These are phyloP conservation scores for Blastobasis adustella DNA, from an alignment of 2,888 invertebrate species.

Conservation along the genomic window DNA sequence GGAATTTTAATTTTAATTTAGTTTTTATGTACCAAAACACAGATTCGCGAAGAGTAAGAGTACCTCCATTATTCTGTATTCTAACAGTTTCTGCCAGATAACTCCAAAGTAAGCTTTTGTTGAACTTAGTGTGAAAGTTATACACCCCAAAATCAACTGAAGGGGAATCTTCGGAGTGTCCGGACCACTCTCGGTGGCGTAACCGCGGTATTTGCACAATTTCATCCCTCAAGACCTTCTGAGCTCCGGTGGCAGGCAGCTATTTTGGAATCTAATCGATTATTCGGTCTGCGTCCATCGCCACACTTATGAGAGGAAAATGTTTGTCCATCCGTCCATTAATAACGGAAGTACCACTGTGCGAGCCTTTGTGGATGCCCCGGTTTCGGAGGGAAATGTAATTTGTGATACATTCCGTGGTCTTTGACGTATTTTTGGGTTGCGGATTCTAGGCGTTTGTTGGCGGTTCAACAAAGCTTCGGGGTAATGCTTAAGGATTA, in stretches of 20 bases:
- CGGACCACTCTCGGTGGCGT: conserved; percentile 3
- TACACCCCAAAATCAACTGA: too few relatives aligned
- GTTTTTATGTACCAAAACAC: too few relatives aligned
- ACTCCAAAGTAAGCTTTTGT: too few relatives aligned
- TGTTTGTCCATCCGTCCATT: conserved; percentile 4
- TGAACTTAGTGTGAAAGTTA: too few relatives aligned
- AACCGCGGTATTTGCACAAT: too few relatives aligned
- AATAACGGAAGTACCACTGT: conserved; percentile 6
- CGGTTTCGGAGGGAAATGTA: background rate
- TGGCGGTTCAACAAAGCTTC: background rate
- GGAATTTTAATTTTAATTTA: too few relatives aligned
- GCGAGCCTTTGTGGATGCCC: conserved; percentile 3
- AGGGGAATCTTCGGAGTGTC: background rate
- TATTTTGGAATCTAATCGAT: conserved; percentile 18
- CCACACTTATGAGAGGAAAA: conserved; percentile 5
- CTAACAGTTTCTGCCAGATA: too few relatives aligned
- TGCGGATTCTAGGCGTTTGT: background rate
- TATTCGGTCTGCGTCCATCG: conserved; percentile 10
- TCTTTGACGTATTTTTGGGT: background rate
- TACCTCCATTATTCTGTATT: too few relatives aligned
- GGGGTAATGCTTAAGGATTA: too few relatives aligned
- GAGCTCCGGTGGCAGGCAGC: conserved; percentile 14
- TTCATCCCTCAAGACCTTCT: too few relatives aligned
- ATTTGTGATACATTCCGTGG: background rate
- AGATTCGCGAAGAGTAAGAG: too few relatives aligned